These are phyloP conservation scores for Heterocephalus glaber DNA, from an alignment of 2,113 vertebrate species.

Conservation along the genomic window DNA sequence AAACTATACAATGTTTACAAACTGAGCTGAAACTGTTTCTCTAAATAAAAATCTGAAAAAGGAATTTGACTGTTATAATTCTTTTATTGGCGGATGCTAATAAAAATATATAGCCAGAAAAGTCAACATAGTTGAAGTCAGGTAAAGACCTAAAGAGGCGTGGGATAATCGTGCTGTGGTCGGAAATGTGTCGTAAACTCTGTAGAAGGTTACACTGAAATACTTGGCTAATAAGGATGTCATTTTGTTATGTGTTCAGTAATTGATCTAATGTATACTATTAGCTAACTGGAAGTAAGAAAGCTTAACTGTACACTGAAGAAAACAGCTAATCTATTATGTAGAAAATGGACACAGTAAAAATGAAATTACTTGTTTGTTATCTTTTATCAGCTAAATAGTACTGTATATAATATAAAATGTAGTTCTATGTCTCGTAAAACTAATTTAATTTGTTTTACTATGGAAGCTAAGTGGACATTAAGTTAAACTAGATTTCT, in stretches of 20 bases:
- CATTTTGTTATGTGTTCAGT: slow-evolving; percentile 38
- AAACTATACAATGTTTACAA: slow-evolving; percentile 3
- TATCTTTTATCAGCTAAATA: slow-evolving; percentile 15
- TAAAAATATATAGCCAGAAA: slow-evolving; percentile 65
- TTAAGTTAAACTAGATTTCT: not conserved
- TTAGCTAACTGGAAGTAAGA: not conserved
- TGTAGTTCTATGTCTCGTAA: not conserved
- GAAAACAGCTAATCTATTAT: not conserved
- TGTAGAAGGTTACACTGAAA: not conserved
- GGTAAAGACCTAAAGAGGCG: not conserved
- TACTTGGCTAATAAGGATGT: not conserved
- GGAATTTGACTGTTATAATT: not conserved
- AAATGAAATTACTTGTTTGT: not conserved
- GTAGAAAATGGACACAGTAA: not conserved
- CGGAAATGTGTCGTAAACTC: not conserved
- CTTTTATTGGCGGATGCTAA: slow-evolving; percentile 41
- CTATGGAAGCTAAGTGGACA: not conserved
- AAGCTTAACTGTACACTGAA: not conserved
- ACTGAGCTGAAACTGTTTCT: not conserved
- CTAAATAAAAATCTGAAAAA: slow-evolving; percentile 16
- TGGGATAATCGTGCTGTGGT: not conserved
- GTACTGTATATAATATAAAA: not conserved
- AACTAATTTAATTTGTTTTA: slow-evolving; percentile 38
- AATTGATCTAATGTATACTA: not conserved
- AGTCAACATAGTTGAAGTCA: not conserved